Conservation (phyloP, 2,113 vertebrate genomes). For the Ursus arctos region DNA sequence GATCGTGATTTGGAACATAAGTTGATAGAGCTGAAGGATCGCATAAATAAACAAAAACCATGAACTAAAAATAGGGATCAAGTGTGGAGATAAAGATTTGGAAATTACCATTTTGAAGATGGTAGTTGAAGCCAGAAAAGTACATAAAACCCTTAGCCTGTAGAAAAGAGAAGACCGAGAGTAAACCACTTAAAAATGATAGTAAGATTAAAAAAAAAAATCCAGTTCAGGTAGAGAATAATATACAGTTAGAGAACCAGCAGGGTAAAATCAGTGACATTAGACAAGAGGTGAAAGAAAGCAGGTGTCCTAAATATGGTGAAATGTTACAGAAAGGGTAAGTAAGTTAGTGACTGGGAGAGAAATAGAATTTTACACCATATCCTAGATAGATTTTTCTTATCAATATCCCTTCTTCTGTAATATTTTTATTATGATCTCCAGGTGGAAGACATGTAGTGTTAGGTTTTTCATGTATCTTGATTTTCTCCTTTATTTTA, state of each 20-base stretch:
- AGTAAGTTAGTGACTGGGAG: background rate
- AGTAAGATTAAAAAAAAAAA: background rate
- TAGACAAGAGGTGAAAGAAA: background rate
- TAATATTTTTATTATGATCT: background rate
- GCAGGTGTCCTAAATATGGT: background rate
- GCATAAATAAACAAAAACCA: background rate
- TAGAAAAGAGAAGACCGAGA: background rate
- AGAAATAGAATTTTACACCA: background rate
- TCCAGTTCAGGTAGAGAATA: background rate
- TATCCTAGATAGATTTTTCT: background rate
- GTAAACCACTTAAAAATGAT: background rate
- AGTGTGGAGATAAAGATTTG: background rate
- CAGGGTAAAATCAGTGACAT: background rate
- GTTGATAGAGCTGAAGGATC: background rate
- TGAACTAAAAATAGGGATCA: background rate
- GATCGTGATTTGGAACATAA: background rate
- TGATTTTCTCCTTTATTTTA: background rate
- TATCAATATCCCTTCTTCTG: background rate
- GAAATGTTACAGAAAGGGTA: background rate
- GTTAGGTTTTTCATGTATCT: background rate
- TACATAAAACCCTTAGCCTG: background rate
- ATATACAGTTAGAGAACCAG: background rate
- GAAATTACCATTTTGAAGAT: background rate
- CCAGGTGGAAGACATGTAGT: background rate
- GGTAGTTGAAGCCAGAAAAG: background rate